Evolutionary conservation across 1,140 invertebrate genomes (phyloP), one percentile per base, ranked within the genome.

Genomic region (Bombus consobrinus): DNA sequence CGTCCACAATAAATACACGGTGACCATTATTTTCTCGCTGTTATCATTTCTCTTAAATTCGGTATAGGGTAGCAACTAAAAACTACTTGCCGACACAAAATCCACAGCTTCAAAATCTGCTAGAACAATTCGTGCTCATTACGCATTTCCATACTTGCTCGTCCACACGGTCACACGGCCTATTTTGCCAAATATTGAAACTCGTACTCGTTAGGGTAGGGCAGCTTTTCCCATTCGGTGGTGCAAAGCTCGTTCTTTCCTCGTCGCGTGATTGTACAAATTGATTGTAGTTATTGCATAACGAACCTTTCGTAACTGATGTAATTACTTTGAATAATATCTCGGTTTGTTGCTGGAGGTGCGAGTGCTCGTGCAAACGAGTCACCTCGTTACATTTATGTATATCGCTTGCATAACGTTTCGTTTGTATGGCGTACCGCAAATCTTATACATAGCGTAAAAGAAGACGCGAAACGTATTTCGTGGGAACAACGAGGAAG

Each of bases 261-360:
- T 12, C 3, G 5, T 13, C 34, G 25, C 34, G 75, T 28, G 28
- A 78, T 64, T 78, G 37, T 77, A 18, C 57, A 32, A 39, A 37
- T 78, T 41, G 75, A 78, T 62, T 25, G 57, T 41, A 41, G 10
- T 64, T 41, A 64, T 78, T 78, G 75, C 75, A 15, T 78, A 78
- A 78, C 75, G 57, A 78, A 64, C 57, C 75, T 64, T 53, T 69
- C 32, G 43, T 47, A 69, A 80, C 39, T 39, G 25, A 39, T 8
- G 78, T 37, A 68, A 79, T 79, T 79, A 79, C 41, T 25, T 66
- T 47, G 41, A 79, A 68, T 47, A 79, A 79, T 28, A 32, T 68
- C 12, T 28, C 41, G 34, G 68, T 80, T 69, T 37, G 15, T 69
- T n/a, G 64, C 15, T 69, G 10, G 37, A 64, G 5, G 28, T 41